phyloP scores from a whole-genome alignment of 2,113 vertebrate species.

The Synchiropus splendidus region DNA sequence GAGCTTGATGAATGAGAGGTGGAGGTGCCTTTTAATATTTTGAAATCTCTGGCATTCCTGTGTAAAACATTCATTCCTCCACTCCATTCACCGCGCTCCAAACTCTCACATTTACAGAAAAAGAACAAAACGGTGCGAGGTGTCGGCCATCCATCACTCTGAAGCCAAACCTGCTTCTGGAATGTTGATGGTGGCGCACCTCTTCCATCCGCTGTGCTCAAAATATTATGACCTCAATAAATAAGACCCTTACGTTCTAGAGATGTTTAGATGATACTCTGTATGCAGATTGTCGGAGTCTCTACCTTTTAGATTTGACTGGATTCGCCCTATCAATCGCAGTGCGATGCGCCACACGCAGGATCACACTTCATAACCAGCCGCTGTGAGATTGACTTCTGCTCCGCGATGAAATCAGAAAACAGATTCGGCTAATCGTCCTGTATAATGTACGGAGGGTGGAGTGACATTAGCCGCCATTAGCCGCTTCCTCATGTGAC shows the following conservation, averaged over 20 bases:
- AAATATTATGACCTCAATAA: conserved; percentile 87
- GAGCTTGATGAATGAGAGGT: no score
- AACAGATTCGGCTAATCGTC: conserved; percentile 20
- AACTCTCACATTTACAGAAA: conserved; percentile 99
- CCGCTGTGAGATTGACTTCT: no score
- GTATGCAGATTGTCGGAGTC: conserved; percentile 90
- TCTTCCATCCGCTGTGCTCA: conserved; percentile 70
- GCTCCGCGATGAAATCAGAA: no score
- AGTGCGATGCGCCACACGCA: no score
- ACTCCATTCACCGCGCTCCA: conserved; percentile 91
- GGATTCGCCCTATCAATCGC: conserved; percentile 86
- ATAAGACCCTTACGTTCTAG: conserved; percentile 75
- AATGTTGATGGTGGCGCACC: conserved; percentile 72
- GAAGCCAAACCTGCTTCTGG: conserved; percentile 61
- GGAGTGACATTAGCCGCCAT: conserved; percentile 34
- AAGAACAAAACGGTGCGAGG: conserved; percentile 89
- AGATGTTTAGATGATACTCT: conserved; percentile 86
- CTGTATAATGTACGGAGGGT: conserved; percentile 44
- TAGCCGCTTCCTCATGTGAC: conserved; percentile 39
- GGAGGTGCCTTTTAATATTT: no score
- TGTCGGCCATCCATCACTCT: conserved; percentile 77
- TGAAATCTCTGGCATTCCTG: no score
- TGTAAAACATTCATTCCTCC: conserved; percentile 64
- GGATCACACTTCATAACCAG: no score
- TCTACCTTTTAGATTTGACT: conserved; percentile 98